These are phyloP conservation scores for Phataginus tricuspis DNA, from an alignment of 2,797 vertebrate genomes.

Conservation along the genomic window DNA sequence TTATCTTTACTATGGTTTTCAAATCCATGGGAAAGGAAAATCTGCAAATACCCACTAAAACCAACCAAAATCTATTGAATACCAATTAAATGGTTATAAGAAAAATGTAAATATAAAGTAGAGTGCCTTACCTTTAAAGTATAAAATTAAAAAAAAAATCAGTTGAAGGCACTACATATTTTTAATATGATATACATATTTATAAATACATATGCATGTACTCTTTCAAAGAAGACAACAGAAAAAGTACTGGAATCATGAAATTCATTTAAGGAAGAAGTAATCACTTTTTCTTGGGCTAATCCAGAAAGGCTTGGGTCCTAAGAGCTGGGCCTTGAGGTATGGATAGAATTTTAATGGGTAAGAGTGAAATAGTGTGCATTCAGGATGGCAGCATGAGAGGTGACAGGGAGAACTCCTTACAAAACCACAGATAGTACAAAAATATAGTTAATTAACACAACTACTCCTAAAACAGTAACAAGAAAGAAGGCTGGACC, in stretches of 20 bases:
- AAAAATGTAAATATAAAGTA: conserved; percentile 29
- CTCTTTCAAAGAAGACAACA: background rate
- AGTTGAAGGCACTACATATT: background rate
- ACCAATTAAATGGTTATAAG: background rate
- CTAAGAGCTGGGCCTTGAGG: background rate
- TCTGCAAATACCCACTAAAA: background rate
- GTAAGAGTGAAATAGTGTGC: background rate
- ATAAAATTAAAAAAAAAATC: background rate
- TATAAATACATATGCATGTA: background rate
- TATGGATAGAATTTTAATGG: background rate
- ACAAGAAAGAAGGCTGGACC: no score
- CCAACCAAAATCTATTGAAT: background rate
- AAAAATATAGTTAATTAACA: no score
- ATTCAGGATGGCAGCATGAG: no score
- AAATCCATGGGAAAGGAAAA: conserved; percentile 1
- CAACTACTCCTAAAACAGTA: no score
- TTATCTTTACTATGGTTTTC: background rate
- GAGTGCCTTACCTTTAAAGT: background rate
- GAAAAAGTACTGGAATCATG: background rate
- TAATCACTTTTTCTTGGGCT: background rate
- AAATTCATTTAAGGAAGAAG: conserved; percentile 3
- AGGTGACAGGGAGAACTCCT: no score
- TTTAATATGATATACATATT: background rate
- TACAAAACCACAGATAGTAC: no score
- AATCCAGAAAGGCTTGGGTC: background rate